Conservation (phyloP, 2,888 invertebrate species). For the Tinea semifulvella region DNA sequence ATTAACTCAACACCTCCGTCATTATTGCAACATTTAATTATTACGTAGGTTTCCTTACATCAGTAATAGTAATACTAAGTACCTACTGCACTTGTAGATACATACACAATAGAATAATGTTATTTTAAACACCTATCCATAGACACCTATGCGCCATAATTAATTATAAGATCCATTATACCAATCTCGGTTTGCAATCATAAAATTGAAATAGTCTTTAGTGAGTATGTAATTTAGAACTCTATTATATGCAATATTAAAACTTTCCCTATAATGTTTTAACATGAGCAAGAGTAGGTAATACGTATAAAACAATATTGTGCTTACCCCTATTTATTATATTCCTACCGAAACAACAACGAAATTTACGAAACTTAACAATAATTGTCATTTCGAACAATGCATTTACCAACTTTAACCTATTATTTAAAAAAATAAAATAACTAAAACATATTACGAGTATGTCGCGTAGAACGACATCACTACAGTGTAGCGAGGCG, state of each 20-base stretch:
- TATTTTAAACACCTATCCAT: constrained; percentile 1
- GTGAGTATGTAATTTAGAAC: background rate
- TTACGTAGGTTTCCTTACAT: background rate
- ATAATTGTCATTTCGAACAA: background rate
- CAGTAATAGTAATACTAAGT: too few species aligned
- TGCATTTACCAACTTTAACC: too few species aligned
- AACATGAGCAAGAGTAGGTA: too few species aligned
- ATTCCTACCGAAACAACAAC: background rate
- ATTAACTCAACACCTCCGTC: background rate
- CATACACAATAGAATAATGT: background rate
- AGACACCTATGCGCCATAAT: constrained; percentile 1
- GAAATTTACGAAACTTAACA: background rate
- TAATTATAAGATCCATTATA: too few species aligned
- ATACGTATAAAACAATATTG: too few species aligned
- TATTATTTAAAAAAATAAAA: too few species aligned
- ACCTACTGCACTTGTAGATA: background rate
- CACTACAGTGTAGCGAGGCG: constrained; percentile 1
- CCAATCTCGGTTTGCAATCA: background rate
- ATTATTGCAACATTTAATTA: constrained; percentile 3
- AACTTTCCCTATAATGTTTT: constrained; percentile 5
- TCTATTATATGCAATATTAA: background rate
- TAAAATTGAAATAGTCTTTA: background rate
- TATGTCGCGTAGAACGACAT: too few species aligned
- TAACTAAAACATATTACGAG: too few species aligned
- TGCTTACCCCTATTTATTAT: background rate